Conservation (phyloP, 2,888 invertebrate species). For the Cantharis rustica region DNA sequence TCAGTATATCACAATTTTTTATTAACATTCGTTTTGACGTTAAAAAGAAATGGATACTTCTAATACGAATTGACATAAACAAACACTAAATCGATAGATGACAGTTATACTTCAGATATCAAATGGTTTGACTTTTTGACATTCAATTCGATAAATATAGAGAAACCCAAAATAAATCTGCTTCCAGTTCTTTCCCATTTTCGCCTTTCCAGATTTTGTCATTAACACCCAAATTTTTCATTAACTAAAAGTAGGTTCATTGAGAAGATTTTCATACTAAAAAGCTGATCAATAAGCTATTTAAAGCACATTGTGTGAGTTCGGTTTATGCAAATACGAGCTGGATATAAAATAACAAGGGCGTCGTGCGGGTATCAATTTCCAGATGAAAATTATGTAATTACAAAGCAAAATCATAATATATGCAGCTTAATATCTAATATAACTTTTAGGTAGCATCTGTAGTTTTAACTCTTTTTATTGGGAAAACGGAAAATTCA, state of each 20-base stretch:
- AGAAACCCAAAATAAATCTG: not conserved
- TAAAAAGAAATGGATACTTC: conserved; percentile 1
- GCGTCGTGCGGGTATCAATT: not conserved
- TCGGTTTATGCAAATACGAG: not conserved
- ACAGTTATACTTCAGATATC: conserved; percentile 10
- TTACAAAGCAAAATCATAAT: not conserved
- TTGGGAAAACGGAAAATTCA: not conserved
- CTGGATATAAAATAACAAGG: not conserved
- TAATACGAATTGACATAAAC: conserved; percentile 9
- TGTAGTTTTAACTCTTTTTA: not conserved
- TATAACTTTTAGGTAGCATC: not conserved
- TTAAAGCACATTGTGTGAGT: not conserved
- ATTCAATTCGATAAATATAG: conserved; percentile 13
- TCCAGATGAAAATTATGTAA: not conserved
- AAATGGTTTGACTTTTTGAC: conserved; percentile 16
- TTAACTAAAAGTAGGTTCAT: not conserved
- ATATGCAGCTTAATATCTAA: not conserved
- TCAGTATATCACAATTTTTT: not conserved
- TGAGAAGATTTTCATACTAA: not conserved
- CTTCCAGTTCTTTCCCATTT: not conserved
- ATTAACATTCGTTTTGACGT: not conserved
- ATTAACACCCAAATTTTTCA: not conserved
- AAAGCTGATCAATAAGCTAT: not conserved
- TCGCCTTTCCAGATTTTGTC: not conserved
- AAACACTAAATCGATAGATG: conserved; percentile 3